Conservation (phyloP, 1,140 invertebrate genomes). For the Octopus sinensis region DNA sequence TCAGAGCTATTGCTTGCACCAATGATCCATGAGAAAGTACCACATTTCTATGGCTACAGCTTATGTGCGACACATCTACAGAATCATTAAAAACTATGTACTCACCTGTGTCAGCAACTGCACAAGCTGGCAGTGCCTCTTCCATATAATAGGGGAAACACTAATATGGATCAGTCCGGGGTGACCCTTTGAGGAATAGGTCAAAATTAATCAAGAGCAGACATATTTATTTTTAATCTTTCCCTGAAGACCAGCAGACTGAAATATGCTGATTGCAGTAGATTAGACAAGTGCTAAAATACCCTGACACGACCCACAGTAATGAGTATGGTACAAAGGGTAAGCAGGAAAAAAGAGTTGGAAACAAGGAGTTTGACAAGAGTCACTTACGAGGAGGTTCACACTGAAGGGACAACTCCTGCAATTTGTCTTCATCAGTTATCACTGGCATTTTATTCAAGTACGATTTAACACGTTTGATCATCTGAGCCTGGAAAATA, state of each 20-base stretch:
- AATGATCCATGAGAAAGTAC: too few relatives aligned
- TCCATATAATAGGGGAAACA: not conserved
- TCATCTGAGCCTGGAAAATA: slow-evolving; percentile 80
- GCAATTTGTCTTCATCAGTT: slow-evolving; percentile 85
- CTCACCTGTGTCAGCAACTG: not conserved
- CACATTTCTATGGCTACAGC: too few relatives aligned
- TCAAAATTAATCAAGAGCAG: not conserved
- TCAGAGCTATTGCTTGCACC: too few relatives aligned
- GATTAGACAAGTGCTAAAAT: too few relatives aligned
- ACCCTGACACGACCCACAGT: too few relatives aligned
- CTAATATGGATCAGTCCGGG: not conserved
- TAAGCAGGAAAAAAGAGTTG: not conserved
- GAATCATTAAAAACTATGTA: not conserved
- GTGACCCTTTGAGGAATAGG: not conserved
- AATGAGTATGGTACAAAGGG: not conserved
- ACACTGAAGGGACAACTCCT: slow-evolving; percentile 84
- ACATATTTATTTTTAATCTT: too few relatives aligned
- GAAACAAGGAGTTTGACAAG: not conserved
- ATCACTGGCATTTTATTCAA: slow-evolving; percentile 87
- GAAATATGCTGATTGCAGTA: too few relatives aligned
- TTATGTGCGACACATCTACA: not conserved
- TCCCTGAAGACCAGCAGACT: too few relatives aligned
- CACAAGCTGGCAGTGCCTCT: not conserved
- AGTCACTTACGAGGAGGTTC: slow-evolving; percentile 64
- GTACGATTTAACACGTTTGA: slow-evolving; percentile 91